Base-by-base conservation (phyloP, 2,888 invertebrate genomes). In the Idaea dimidiata region DNA sequence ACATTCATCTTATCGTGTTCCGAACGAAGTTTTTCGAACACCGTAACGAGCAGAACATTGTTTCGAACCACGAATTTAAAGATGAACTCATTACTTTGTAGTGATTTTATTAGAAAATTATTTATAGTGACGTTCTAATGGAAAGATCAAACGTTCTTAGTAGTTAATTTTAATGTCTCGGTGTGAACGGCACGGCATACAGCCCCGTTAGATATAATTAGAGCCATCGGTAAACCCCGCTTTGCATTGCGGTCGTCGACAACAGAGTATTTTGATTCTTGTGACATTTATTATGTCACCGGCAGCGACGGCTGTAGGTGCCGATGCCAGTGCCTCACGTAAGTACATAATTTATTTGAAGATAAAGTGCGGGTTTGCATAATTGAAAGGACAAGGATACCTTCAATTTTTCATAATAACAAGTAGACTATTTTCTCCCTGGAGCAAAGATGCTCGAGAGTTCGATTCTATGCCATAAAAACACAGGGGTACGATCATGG, bases 131-230 rank as follows among this genome's bases (percentile, higher is more conserved):
- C 83, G 83, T 81, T 82, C 87, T 91, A 91, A 91, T 91, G 91
- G 89, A 91, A 91, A 92, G 91, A 92, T 92, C 91, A 92, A 91
- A 92, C 84, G 90, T 80, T 78, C 76, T 80, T 81, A 80, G 84
- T 83, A 88, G 90, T 91, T 91, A 89, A 91, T 91, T 91, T 92
- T 91, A 90, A 91, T 91, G 91, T 89, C 90, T 87, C 87, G 77
- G 84, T 89, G 89, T 87, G 86, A 86, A 85, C 86, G 86, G 82
- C 81, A 85, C 79, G 76, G 80, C 81, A 84, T 78, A 76, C 79
- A 77, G 77, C 70, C 81, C 77, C 80, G 88, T 82, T 88, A 85
- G 88, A 87, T 91, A 92, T 91, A 91, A 91, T 91, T 91, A 90
- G 90, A 89, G 82, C 78, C 79, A 85, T 86, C 80, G 83, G 86